A percentile compares a stretch with the other conserved stretches of the same genome.
Evolutionary conservation across 92 coral and sea anemone species (phyloP).

Genomic region (Epizoanthus stellaris): DNA sequence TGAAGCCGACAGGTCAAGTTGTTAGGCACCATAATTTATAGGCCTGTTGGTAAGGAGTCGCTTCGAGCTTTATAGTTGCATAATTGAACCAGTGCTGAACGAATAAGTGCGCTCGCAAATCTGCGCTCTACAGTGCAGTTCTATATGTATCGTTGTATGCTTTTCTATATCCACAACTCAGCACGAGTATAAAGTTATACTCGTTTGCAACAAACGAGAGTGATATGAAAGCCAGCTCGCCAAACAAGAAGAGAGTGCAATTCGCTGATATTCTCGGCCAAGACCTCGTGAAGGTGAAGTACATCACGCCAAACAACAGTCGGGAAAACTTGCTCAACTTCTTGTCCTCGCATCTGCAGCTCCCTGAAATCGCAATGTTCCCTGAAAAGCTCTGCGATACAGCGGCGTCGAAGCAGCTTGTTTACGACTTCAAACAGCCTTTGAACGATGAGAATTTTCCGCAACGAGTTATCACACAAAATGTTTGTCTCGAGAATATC

Average conservation of each 20-base stretch:
- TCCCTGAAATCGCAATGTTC: not conserved
- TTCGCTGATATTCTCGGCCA: slow-evolving; percentile 94
- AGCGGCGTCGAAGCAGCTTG: not conserved
- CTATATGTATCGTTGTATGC: too few relatives aligned
- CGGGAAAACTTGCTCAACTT: slow-evolving; percentile 70
- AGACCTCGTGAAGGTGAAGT: slow-evolving; percentile 82
- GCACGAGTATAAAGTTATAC: too few relatives aligned
- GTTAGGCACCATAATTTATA: too few relatives aligned
- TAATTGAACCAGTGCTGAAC: too few relatives aligned
- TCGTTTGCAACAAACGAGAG: too few relatives aligned
- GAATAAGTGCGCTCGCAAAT: too few relatives aligned
- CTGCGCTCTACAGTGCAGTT: too few relatives aligned
- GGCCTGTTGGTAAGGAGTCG: too few relatives aligned
- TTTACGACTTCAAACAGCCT: slow-evolving; percentile 70
- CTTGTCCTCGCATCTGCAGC: not conserved
- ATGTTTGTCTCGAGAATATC: slow-evolving; percentile 90
- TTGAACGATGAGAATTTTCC: slow-evolving; percentile 57
- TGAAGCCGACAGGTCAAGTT: too few relatives aligned
- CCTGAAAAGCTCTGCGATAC: not conserved
- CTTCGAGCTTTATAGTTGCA: too few relatives aligned
- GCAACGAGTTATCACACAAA: slow-evolving; percentile 58
- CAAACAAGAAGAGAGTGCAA: slow-evolving; percentile 76
- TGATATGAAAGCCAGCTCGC: too few relatives aligned
- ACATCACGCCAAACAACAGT: slow-evolving; percentile 87
- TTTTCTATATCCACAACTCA: too few relatives aligned